A percentile compares a stretch with the other conserved stretches of the same genome.
Conservation (phyloP, 2,888 invertebrate genomes). For the Clunio marinus region DNA sequence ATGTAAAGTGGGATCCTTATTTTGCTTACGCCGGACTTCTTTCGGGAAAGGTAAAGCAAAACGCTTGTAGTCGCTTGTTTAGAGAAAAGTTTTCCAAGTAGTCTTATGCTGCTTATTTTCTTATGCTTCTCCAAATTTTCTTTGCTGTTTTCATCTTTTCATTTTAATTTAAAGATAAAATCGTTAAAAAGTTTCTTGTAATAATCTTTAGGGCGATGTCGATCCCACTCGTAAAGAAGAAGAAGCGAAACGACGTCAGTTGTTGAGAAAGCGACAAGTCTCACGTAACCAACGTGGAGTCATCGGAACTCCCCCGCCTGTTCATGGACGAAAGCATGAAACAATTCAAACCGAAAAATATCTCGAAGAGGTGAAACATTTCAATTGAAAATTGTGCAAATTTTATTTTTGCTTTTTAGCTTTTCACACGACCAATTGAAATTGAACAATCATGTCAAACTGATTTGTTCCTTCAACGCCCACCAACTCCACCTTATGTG, state of each 20-base stretch:
- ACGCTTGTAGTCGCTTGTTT: not conserved
- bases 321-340: slow-evolving; percentile 78
- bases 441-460: slow-evolving; percentile 79
- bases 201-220: slow-evolving; percentile 46
- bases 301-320: slow-evolving; percentile 53
- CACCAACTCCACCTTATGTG: slow-evolving; percentile 71
- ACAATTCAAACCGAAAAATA: slow-evolving; percentile 86
- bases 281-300: slow-evolving; percentile 56
- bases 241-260: slow-evolving; percentile 62
- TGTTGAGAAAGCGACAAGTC: slow-evolving; percentile 63
- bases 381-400: too few species aligned
- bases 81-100: not conserved
- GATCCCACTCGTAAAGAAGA: slow-evolving; percentile 47
- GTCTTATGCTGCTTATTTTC: not conserved
- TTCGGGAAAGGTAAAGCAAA: slow-evolving; percentile 44
- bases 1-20: slow-evolving; percentile 54
- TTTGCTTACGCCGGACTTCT: slow-evolving; percentile 53
- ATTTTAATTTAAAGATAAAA: not conserved
- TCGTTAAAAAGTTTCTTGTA: not conserved
- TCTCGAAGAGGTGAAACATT: slow-evolving; percentile 69
- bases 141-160: not conserved
- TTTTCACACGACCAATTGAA: slow-evolving; percentile 70
- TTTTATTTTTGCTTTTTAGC: slow-evolving; percentile 46
- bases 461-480: slow-evolving; percentile 78
- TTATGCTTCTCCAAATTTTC: not conserved